phyloP scores from a whole-genome alignment of 2,113 vertebrate species.

The Bujurquina vittata region DNA sequence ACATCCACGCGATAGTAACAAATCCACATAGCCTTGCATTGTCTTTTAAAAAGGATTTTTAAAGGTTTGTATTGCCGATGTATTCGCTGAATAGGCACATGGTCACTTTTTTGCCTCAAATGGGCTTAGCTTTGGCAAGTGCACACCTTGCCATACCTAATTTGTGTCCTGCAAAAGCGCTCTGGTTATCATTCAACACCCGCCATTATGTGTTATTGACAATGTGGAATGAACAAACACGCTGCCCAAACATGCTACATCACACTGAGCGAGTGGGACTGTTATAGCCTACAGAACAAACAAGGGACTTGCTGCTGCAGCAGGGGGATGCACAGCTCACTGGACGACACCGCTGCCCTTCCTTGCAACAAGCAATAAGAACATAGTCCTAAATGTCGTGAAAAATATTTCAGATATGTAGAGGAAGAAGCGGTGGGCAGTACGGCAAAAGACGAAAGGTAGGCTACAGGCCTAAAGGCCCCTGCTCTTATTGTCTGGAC shows the following conservation, averaged over 20 bases:
- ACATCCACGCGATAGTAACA: not conserved
- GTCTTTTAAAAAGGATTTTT: not conserved
- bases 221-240: slow-evolving; percentile 79
- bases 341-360: slow-evolving; percentile 51
- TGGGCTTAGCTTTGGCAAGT: slow-evolving; percentile 27
- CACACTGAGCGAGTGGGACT: slow-evolving; percentile 73
- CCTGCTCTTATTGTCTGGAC: slow-evolving; percentile 61
- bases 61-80: not conserved
- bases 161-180: slow-evolving; percentile 56
- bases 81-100: slow-evolving; percentile 7
- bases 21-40: not conserved
- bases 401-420: not conserved
- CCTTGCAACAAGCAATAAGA: slow-evolving; percentile 64
- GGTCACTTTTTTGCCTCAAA: not conserved
- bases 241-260: slow-evolving; percentile 76
- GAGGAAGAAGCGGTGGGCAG: slow-evolving; percentile 7
- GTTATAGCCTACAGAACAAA: slow-evolving; percentile 73
- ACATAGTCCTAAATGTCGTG: slow-evolving; percentile 49
- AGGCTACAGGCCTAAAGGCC: slow-evolving; percentile 55
- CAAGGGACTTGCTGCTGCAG: slow-evolving; percentile 58
- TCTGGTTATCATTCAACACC: slow-evolving; percentile 76
- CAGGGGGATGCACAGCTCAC: slow-evolving; percentile 43
- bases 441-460: slow-evolving; percentile 29
- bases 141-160: slow-evolving; percentile 47
- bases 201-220: slow-evolving; percentile 76